phyloP scores from a whole-genome alignment of 1,140 invertebrate genomes.

The Odontomachus brunneus region DNA sequence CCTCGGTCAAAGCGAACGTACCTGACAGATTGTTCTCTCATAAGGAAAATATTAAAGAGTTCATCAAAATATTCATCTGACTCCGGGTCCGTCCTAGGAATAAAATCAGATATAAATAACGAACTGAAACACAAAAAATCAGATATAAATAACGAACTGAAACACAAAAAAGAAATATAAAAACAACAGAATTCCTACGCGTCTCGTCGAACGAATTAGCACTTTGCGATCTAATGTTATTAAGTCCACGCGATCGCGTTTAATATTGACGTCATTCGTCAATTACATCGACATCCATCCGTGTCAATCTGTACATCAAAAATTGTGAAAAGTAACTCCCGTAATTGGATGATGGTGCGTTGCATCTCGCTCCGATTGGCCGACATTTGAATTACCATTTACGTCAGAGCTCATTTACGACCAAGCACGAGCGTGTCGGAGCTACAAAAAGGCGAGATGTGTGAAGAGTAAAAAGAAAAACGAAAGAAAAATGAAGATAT shows the following conservation, averaged over 20 bases:
- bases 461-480: not conserved
- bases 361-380: not conserved
- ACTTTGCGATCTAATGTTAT: not conserved
- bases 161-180: no score
- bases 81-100: slow-evolving; percentile 81
- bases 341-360: slow-evolving; percentile 12
- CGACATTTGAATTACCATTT: slow-evolving; percentile 52
- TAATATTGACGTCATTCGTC: slow-evolving; percentile 4
- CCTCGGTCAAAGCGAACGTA: slow-evolving; percentile 66
- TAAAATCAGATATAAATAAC: slow-evolving; percentile 67
- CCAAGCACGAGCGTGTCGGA: not conserved
- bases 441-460: not conserved
- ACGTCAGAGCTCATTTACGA: slow-evolving; percentile 22
- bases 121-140: slow-evolving; percentile 39
- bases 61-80: slow-evolving; percentile 82
- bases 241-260: not conserved
- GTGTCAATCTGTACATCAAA: not conserved
- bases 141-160: slow-evolving; percentile 50
- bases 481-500: not conserved
- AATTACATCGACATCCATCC: slow-evolving; percentile 9
- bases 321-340: not conserved
- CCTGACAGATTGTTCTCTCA: slow-evolving; percentile 73
- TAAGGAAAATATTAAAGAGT: slow-evolving; percentile 82
- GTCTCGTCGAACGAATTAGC: not conserved
- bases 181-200: not conserved